Conservation (phyloP, 1,140 invertebrate genomes). For the Megathymus violae region DNA sequence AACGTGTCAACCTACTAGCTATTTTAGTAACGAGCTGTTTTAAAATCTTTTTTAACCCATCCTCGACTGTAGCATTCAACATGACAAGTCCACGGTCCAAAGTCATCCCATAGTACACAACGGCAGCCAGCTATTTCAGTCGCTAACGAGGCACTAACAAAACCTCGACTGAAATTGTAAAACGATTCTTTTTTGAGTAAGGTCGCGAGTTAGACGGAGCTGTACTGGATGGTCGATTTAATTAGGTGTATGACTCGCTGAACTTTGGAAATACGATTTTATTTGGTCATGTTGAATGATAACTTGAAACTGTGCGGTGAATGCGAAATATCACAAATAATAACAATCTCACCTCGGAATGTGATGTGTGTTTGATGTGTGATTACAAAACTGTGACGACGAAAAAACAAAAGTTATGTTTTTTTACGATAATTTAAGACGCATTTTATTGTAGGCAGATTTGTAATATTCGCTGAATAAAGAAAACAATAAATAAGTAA, state of each 20-base stretch:
- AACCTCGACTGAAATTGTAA: constrained; percentile 13
- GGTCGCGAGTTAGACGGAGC: constrained; percentile 15
- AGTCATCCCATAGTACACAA: not conserved
- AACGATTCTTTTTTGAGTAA: constrained; percentile 11
- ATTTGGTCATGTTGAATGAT: not conserved
- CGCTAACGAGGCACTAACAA: constrained; percentile 29
- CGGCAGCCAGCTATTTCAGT: constrained; percentile 5
- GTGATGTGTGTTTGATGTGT: too few species aligned
- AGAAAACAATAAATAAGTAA: too few species aligned
- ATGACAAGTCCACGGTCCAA: not conserved
- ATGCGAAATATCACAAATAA: too few species aligned
- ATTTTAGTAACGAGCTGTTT: not conserved
- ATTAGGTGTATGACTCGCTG: constrained; percentile 3
- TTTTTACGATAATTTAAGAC: too few species aligned
- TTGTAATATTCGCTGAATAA: too few species aligned
- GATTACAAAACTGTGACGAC: too few species aligned
- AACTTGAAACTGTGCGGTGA: too few species aligned
- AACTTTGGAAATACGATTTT: not conserved
- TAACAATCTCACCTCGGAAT: too few species aligned
- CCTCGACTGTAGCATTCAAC: not conserved
- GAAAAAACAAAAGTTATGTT: too few species aligned
- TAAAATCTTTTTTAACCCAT: not conserved
- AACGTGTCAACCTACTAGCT: too few species aligned
- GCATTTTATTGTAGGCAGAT: too few species aligned
- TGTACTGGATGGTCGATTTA: not conserved